Evolutionary conservation across 1,140 invertebrate species (phyloP), one percentile per base, ranked within the genome.

Genomic region (Heliothis subflexa): DNA sequence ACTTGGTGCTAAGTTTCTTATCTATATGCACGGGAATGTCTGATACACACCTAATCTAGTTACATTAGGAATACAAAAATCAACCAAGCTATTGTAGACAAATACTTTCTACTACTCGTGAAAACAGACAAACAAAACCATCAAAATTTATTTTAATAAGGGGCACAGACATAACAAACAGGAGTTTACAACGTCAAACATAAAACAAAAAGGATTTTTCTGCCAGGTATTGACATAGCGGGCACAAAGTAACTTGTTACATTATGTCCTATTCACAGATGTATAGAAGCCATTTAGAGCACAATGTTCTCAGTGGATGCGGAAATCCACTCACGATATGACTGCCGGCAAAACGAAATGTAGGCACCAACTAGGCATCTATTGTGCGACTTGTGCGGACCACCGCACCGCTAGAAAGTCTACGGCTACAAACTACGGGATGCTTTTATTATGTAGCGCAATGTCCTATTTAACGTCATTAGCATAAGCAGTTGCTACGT

Each of bases 281-380:
- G 70, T 61, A 79, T 64, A 66, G 57, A 78, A 80, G 78, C 78
- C 78, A 78, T 81, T 84, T 79, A 55, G 64, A 85, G 73, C 70
- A 83, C 81, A 85, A 85, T 83, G 83, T 81, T 83, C 74, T 81
- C 79, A 73, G 78, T 84, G 76, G 78, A 82, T 84, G 81, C 78
- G 80, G 83, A 84, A 86, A 86, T 88, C 81, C 85, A 86, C 83
- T 88, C 85, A 84, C 85, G 78, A 85, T 86, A 85, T 88, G 85
- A 88, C 78, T 83, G 71, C 55, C 73, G 77, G 78, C 68, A 72
- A 83, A 85, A 85, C 81, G 66, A 83, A 84, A 85, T 78, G 83
- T 80, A 83, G 57, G 55, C 59, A 50, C 49, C 68, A 45, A 45
- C 61, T 68, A 68, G 64, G 45, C 50, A 74, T 25, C 77, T 61